Evolutionary conservation across 2,888 invertebrate genomes (phyloP), one percentile per base, ranked within the genome.

Genomic region (Sphaerophoria rueppellii): DNA sequence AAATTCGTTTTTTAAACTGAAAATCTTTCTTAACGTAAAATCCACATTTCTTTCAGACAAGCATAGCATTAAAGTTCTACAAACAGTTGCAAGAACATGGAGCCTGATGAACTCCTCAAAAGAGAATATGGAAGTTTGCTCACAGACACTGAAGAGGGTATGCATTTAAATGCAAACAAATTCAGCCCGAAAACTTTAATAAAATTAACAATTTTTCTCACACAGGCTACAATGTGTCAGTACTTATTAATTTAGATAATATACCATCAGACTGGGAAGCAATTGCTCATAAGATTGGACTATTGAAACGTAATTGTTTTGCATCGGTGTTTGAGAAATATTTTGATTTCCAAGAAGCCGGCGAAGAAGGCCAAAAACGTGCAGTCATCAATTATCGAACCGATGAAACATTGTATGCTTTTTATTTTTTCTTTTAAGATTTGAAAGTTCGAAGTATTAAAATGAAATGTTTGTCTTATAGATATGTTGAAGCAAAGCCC

Each of bases 251-350:
- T 93, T 93, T 99, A 92, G 98, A 98, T 90, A 96, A 96, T 91
- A 95, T 99, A 89, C 98, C 99, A 6, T 93, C 95, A 48, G 95
- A 98, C 91, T 98, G 97, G 96, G 96, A 96, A 91, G 94, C 95
- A 85, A 91, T 97, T 89, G 97, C 98, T 88, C 96, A 96, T 92
- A 98, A 97, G 93, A 96, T 98, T 88, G 98, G 98, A 24, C 94
- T 98, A 73, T 93, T 99, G 86, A 99, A 99, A 93, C 94, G 99
- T 90, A 98, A 99, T 93, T 99, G 99, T 93, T 99, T 99, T 93
- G 99, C 99, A 58, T 98, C 99, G 14, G 99, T 99, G 82, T 99
- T 99, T 93, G 99, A 99, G 92, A 99, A 99, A 91, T 99, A 99
- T 93, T 99, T 99, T 93, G 96, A 98, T 91, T 97, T 97, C 92